Evolutionary conservation across 1,140 invertebrate species (phyloP), one percentile per base, ranked within the genome.

Genomic region (Microplitis mediator): DNA sequence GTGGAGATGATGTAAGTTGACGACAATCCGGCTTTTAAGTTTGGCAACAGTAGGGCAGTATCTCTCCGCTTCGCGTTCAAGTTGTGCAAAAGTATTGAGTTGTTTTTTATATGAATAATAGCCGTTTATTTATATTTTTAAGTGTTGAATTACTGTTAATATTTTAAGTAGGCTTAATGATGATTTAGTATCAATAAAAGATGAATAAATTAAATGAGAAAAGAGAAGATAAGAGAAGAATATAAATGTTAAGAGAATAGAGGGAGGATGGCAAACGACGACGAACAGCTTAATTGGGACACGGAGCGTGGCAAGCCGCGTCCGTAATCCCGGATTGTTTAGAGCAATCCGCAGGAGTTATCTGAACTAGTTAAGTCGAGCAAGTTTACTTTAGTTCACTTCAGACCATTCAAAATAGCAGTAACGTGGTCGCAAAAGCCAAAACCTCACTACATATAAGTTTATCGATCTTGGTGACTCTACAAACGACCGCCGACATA

Each of bases 311-410:
- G 73, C 72, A 76, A 79, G 77, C 74, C 76, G 71, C 71, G 75
- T 76, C 75, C 71, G 75, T 79, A 80, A 80, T 80, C 78, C 74
- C 39, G 72, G 72, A 74, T 78, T 78, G 74, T 79, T 80, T 78
- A 77, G 78, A 76, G 51, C 56, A 14, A 56, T 71, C 61, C 61
- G 35, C 52, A 62, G 39, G 74, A 78, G 77, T 78, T 76, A 77
- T 77, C 71, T 74, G 64, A 80, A 80, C 77, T 78, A 78, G 78
- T 79, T 77, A 77, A 79, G 74, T 75, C 77, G 75, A 75, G 63
- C 68, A 77, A 79, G 72, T 45, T 45, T 45, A 45, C 5, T 45
- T 80, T 77, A 72, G 75, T 78, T 74, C 66, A 75, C 63, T 45
- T 73, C 72, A 68, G 72, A 50, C 62, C 71, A 65, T 73, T 74